These are phyloP conservation scores for Oligia latruncula DNA, from an alignment of 2,888 invertebrate species.

Conservation along the genomic window DNA sequence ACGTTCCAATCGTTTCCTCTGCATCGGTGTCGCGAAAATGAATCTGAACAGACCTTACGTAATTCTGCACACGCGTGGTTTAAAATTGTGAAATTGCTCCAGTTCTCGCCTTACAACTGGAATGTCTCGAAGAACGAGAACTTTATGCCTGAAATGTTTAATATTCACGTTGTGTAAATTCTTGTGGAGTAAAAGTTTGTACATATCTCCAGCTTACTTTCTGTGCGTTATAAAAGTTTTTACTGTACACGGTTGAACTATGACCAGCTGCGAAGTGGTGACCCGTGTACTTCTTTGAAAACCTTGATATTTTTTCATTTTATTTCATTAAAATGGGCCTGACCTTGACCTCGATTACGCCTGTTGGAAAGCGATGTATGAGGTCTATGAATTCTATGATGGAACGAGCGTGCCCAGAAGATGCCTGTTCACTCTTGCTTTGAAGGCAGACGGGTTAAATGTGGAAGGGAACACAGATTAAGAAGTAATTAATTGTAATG, in stretches of 20 bases:
- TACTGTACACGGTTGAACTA: neutral
- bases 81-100: constrained; percentile 43
- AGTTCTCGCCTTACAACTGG: constrained; percentile 35
- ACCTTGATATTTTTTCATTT: no score
- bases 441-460: no score
- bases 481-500: no score
- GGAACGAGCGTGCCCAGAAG: no score
- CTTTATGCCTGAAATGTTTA: constrained; percentile 41
- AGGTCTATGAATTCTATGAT: no score
- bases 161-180: constrained; percentile 42
- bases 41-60: constrained; percentile 33
- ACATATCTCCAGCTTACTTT: constrained; percentile 23
- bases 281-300: neutral
- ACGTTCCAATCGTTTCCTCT: constrained; percentile 49
- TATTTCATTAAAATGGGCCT: no score
- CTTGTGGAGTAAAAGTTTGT: constrained; percentile 23
- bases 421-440: no score
- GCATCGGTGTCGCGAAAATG: constrained; percentile 42
- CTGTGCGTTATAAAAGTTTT: constrained; percentile 9
- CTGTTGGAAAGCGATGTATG: no score
- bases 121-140: constrained; percentile 29
- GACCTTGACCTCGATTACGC: no score
- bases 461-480: no score
- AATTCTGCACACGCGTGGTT: constrained; percentile 35
- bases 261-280: neutral